Conservation (phyloP, 1,140 invertebrate genomes). For the Drosophila insularis region DNA sequence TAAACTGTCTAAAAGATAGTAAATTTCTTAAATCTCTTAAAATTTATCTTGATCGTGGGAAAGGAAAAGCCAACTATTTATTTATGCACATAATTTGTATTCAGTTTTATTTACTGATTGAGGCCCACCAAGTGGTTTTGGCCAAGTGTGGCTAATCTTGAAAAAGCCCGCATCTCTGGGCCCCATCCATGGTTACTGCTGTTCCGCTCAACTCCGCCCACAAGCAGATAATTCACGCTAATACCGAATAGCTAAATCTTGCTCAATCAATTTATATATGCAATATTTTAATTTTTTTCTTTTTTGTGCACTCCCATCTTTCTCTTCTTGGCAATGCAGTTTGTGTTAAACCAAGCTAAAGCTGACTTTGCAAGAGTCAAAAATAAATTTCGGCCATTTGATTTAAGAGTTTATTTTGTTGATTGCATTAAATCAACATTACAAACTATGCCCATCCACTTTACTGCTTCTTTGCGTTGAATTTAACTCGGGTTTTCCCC, state of each 20-base stretch:
- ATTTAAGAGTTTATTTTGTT: slow-evolving; percentile 45
- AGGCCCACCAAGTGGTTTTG: not conserved
- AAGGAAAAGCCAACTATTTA: not conserved
- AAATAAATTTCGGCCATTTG: slow-evolving; percentile 28
- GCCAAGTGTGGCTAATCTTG: not conserved
- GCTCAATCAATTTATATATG: slow-evolving; percentile 61
- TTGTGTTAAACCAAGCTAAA: slow-evolving; percentile 32
- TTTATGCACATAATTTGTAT: not conserved
- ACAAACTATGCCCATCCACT: not conserved
- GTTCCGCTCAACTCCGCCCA: slow-evolving; percentile 42
- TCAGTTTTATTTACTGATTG: not conserved
- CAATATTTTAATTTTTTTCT: slow-evolving; percentile 60
- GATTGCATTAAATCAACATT: slow-evolving; percentile 25
- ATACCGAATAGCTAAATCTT: slow-evolving; percentile 20
- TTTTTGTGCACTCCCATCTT: slow-evolving; percentile 41
- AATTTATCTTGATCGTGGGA: not conserved
- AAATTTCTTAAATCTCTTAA: not conserved
- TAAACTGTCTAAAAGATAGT: too few relatives aligned
- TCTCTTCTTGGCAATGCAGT: slow-evolving; percentile 16
- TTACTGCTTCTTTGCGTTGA: slow-evolving; percentile 14
- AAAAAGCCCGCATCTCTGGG: slow-evolving; percentile 8
- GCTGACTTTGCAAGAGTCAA: slow-evolving; percentile 29
- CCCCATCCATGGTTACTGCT: slow-evolving; percentile 28
- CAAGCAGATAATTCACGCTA: slow-evolving; percentile 46
- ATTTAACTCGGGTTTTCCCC: slow-evolving; percentile 29